phyloP scores from a whole-genome alignment of 2,888 invertebrate genomes.

The Caenorhabditis doughertyi region DNA sequence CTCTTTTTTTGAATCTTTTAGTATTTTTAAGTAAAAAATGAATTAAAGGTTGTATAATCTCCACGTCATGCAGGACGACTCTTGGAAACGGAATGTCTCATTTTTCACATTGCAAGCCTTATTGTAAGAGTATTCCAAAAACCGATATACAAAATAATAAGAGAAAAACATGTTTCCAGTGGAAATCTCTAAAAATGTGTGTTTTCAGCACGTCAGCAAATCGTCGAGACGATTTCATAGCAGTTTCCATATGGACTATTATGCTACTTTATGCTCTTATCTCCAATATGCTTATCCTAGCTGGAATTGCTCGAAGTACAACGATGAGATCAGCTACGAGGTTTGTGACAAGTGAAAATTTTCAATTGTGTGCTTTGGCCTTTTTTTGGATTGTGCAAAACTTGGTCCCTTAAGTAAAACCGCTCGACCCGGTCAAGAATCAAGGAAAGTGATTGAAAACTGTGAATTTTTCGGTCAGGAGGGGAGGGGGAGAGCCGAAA shows the following conservation, averaged over 20 bases:
- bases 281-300: conserved; percentile 77
- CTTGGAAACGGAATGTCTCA: conserved; percentile 65
- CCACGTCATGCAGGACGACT: conserved; percentile 45
- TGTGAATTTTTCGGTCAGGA: too few relatives aligned
- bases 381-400: too few relatives aligned
- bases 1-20: neutral
- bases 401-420: too few relatives aligned
- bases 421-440: too few relatives aligned
- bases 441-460: too few relatives aligned
- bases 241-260: conserved; percentile 77
- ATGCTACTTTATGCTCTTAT: conserved; percentile 79
- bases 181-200: neutral
- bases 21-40: neutral
- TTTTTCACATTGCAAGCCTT: conserved; percentile 69
- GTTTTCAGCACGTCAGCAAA: conserved; percentile 72
- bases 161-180: neutral
- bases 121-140: conserved; percentile 45
- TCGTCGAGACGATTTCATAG: conserved; percentile 78
- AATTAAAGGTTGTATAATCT: conserved; percentile 9
- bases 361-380: too few relatives aligned
- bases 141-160: neutral
- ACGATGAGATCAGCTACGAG: conserved; percentile 78
- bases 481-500: too few relatives aligned
- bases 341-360: too few relatives aligned
- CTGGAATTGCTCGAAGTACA: conserved; percentile 74